These are phyloP conservation scores for Platygyra sinensis DNA, from an alignment of 64 coral and sea anemone genomes.

Conservation along the genomic window DNA sequence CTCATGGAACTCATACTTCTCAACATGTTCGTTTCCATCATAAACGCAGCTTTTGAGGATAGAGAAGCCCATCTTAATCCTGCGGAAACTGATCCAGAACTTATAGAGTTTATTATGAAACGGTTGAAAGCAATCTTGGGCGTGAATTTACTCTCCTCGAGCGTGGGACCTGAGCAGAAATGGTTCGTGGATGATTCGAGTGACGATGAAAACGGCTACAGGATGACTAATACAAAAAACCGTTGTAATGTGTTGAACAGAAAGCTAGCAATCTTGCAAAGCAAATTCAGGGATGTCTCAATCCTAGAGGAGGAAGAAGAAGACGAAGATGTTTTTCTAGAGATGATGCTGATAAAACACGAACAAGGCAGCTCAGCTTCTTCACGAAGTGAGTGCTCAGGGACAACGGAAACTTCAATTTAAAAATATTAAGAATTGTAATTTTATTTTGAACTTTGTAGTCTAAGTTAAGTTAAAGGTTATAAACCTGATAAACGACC, in stretches of 20 bases:
- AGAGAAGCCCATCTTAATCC: neutral
- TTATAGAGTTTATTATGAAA: conserved; percentile 29
- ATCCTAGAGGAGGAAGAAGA: conserved; percentile 1
- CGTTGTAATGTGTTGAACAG: neutral
- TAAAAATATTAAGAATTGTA: no score
- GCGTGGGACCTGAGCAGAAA: neutral
- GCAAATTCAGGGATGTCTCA: neutral
- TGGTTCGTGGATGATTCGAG: conserved; percentile 23
- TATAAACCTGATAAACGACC: no score
- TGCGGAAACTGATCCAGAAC: conserved; percentile 44
- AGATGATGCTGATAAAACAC: neutral
- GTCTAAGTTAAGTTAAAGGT: no score
- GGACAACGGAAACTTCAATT: neutral
- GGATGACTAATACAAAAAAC: neutral
- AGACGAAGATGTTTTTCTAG: neutral
- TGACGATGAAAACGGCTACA: neutral
- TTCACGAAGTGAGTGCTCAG: neutral
- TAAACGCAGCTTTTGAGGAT: conserved; percentile 44
- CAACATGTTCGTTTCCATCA: conserved; percentile 62
- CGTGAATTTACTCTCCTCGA: neutral
- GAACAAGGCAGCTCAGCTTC: neutral
- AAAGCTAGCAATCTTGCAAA: neutral
- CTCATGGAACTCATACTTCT: conserved; percentile 52
- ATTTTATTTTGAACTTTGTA: no score
- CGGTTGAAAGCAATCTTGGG: conserved; percentile 17